A percentile compares a stretch with the other conserved stretches of the same genome.
These are phyloP conservation scores for Diarsia rubi DNA, from an alignment of 2,888 invertebrate species.

Conservation along the genomic window DNA sequence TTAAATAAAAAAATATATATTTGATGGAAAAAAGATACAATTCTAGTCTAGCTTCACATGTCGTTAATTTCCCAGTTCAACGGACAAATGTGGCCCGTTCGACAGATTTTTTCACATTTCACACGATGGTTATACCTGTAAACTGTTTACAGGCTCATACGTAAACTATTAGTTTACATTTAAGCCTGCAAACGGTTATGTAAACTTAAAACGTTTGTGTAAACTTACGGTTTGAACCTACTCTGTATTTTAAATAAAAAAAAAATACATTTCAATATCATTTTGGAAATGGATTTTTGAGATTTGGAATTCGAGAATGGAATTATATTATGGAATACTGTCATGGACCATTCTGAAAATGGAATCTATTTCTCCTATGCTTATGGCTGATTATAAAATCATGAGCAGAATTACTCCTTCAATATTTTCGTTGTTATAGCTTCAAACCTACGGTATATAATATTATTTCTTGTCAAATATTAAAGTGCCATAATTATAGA, in stretches of 20 bases:
- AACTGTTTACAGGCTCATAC: constrained; percentile 46
- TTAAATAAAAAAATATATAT: not conserved
- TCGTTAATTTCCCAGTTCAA: constrained; percentile 53
- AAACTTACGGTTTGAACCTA: constrained; percentile 62
- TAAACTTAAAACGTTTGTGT: constrained; percentile 41
- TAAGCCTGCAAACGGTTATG: constrained; percentile 47
- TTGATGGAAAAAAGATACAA: not conserved
- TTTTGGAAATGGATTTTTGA: constrained; percentile 14
- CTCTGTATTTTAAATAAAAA: constrained; percentile 26
- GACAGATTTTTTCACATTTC: constrained; percentile 69
- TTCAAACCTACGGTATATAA: constrained; percentile 70
- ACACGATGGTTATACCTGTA: constrained; percentile 66
- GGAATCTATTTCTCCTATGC: constrained; percentile 44
- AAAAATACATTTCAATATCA: constrained; percentile 35
- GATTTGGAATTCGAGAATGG: constrained; percentile 20
- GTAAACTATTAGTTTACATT: constrained; percentile 51
- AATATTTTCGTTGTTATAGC: constrained; percentile 63
- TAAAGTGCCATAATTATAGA: constrained; percentile 85
- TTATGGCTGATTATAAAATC: constrained; percentile 51
- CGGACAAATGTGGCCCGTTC: constrained; percentile 63
- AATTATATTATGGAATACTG: constrained; percentile 39
- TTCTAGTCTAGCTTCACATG: not conserved
- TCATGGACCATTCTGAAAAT: constrained; percentile 35
- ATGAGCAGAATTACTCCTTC: constrained; percentile 42
- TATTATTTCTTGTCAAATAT: constrained; percentile 75